phyloP scores from a whole-genome alignment of 2,113 vertebrate species.

The Apaloderma vittatum region DNA sequence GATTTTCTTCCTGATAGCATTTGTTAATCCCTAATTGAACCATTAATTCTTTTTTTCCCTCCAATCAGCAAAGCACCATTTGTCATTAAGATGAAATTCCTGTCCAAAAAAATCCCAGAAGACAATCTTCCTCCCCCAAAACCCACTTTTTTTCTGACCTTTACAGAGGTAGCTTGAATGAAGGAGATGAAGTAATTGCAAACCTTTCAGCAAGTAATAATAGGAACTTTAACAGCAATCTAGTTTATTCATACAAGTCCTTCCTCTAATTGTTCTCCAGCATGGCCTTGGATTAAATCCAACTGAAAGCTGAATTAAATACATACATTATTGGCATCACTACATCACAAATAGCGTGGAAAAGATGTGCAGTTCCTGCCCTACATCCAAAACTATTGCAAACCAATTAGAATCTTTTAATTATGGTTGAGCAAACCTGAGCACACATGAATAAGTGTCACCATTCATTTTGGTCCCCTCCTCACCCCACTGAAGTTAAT shows the following conservation, averaged over 20 bases:
- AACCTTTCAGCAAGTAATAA: slow-evolving; percentile 44
- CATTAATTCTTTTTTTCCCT: background rate
- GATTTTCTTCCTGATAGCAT: background rate
- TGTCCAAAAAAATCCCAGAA: background rate
- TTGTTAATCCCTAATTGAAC: slow-evolving; percentile 34
- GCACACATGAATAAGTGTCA: background rate
- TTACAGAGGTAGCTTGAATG: slow-evolving; percentile 49
- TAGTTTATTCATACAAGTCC: slow-evolving; percentile 42
- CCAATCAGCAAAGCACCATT: slow-evolving; percentile 12
- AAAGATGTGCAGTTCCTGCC: slow-evolving; percentile 52
- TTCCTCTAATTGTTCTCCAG: slow-evolving; percentile 49
- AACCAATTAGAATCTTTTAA: slow-evolving; percentile 68
- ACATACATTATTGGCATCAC: slow-evolving; percentile 52
- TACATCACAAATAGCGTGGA: slow-evolving; percentile 49
- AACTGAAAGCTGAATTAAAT: slow-evolving; percentile 55
- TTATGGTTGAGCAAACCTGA: slow-evolving; percentile 56
- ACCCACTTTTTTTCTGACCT: background rate
- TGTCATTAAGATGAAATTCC: slow-evolving; percentile 32
- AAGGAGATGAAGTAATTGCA: slow-evolving; percentile 55
- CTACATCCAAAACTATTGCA: slow-evolving; percentile 31
- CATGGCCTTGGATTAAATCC: slow-evolving; percentile 22
- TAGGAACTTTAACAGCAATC: slow-evolving; percentile 35
- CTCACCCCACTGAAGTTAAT: background rate
- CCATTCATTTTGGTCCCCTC: slow-evolving; percentile 5
- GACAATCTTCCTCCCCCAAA: background rate